Evolutionary conservation across 1,140 invertebrate species (phyloP), one percentile per base, ranked within the genome.

Genomic region (Drosophila orosa): DNA sequence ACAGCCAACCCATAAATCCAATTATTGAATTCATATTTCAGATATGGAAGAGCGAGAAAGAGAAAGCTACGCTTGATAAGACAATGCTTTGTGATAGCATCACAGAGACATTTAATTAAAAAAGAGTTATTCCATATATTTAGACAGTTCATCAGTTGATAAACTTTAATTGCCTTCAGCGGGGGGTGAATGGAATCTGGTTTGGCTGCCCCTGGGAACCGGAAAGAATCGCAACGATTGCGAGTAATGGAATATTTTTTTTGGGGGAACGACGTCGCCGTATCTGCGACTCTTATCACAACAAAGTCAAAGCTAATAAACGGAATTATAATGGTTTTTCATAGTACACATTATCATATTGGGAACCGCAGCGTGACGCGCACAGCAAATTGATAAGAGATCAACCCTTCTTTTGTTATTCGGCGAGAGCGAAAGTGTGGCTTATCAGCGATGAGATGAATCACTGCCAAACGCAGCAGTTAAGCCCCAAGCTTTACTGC

Each of bases 301-400:
- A 10, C 19, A 59, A 35, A 35, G 12, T 29, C 39, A 59, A 68
- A 69, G 66, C 80, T 82, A 82, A 74, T 82, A 65, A 55, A 52
- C 44, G 48, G 27, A 65, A 63, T 71, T 45, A 48, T 62, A 40
- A 29, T 59, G 27, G 27, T 15, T 33, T 52, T 22, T 22, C 13
- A 9, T 52, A 13, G 17, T 12, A 22, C 3, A 33, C 12, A 48
- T 10, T 35, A 54, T 35, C 19, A 22, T 75, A 74, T 82, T 82
- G 62, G 40, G 27, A 67, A 59, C 68, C 78, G 82, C 82, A 86
- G 82, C 74, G 68, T 84, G 82, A 81, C 79, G 83, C 72, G 56
- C 40, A 31, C 39, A 37, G 47, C 19, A 7, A 9, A 74, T 74
- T 62, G 72, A 74, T 74, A 74, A 75, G 72, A 75, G 55, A 55